These are phyloP conservation scores for Spodoptera exigua DNA, from an alignment of 2,888 invertebrate species.

Conservation along the genomic window DNA sequence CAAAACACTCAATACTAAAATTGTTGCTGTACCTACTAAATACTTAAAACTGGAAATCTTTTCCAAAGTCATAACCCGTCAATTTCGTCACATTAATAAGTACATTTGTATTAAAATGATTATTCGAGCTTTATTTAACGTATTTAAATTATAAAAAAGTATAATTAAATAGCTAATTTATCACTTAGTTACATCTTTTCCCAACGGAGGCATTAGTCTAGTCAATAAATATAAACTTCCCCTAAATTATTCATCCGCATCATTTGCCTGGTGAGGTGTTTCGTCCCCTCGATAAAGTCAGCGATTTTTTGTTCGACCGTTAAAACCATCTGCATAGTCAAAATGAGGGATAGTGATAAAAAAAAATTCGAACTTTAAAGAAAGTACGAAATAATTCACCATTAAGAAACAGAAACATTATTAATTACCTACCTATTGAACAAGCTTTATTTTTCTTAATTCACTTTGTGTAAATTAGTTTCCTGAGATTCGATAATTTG, in stretches of 20 bases:
- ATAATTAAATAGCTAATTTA: not conserved
- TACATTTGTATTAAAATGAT: no score
- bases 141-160: no score
- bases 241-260: conserved; percentile 48
- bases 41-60: no score
- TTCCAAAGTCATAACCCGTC: no score
- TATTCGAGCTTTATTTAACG: no score
- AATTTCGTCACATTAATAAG: no score
- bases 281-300: conserved; percentile 44
- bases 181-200: conserved; percentile 4
- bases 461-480: conserved; percentile 24
- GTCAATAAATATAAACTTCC: conserved; percentile 29
- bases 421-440: conserved; percentile 14
- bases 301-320: conserved; percentile 44
- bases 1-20: not conserved
- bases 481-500: conserved; percentile 11
- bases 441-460: conserved; percentile 10
- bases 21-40: no score
- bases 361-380: not conserved
- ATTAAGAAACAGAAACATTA: conserved; percentile 21
- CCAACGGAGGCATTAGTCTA: conserved; percentile 14
- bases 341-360: conserved; percentile 22
- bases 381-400: conserved; percentile 6
- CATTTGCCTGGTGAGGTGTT: conserved; percentile 39
- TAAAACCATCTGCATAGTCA: conserved; percentile 59